Conservation (phyloP, 1,140 invertebrate species). For the Dryas iulia region DNA sequence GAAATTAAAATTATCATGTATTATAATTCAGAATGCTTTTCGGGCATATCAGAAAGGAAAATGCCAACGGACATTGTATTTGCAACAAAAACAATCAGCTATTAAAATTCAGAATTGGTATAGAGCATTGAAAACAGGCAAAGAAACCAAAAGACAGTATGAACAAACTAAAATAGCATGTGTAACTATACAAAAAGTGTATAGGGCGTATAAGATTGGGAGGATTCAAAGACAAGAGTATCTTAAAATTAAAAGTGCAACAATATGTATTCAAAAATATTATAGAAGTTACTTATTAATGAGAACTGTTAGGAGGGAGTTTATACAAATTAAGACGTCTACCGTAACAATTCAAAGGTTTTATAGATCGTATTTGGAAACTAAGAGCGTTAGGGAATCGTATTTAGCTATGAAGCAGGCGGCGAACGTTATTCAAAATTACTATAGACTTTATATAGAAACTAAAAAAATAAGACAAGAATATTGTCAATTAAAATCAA, state of each 20-base stretch:
- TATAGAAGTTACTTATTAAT: slow-evolving; percentile 69
- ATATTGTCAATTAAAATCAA: slow-evolving; percentile 61
- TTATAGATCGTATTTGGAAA: slow-evolving; percentile 69
- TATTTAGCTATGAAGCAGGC: slow-evolving; percentile 66
- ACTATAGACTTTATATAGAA: slow-evolving; percentile 60
- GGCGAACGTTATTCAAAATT: slow-evolving; percentile 54
- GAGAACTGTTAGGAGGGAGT: slow-evolving; percentile 53
- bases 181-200: slow-evolving; percentile 62
- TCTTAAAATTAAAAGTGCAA: slow-evolving; percentile 51
- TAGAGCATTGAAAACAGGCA: slow-evolving; percentile 54
- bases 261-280: slow-evolving; percentile 64
- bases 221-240: slow-evolving; percentile 47
- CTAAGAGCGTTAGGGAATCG: slow-evolving; percentile 48
- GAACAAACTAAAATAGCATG: slow-evolving; percentile 42
- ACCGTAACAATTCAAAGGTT: slow-evolving; percentile 71
- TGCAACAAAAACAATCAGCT: slow-evolving; percentile 43
- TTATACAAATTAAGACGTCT: slow-evolving; percentile 46
- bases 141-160: slow-evolving; percentile 38
- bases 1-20: slow-evolving; percentile 43
- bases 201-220: slow-evolving; percentile 49
- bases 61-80: slow-evolving; percentile 46
- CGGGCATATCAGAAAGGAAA: slow-evolving; percentile 53
- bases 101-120: slow-evolving; percentile 71
- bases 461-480: slow-evolving; percentile 43
- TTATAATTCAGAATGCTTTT: slow-evolving; percentile 56